Conservation (phyloP, 2,888 invertebrate species). For the Acleris literana region DNA sequence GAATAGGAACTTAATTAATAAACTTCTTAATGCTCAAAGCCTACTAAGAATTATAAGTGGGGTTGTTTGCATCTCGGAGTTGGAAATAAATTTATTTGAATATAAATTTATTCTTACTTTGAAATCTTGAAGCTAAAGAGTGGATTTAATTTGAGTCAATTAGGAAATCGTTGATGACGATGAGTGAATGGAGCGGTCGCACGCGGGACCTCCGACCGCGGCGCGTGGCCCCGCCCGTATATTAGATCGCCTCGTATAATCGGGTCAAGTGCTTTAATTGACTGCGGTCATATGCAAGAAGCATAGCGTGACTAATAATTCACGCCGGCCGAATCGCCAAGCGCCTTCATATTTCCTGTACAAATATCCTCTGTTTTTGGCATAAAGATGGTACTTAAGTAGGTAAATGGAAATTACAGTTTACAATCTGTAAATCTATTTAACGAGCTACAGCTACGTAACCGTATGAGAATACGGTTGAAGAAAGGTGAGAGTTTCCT, state of each 20-base stretch:
- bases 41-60: slow-evolving; percentile 29
- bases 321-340: slow-evolving; percentile 6
- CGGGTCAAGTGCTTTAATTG: slow-evolving; percentile 75
- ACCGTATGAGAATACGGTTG: too few relatives aligned
- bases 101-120: slow-evolving; percentile 16
- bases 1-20: slow-evolving; percentile 32
- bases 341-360: background rate
- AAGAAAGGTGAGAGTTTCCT: slow-evolving; percentile 6
- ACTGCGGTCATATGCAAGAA: slow-evolving; percentile 45
- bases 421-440: background rate
- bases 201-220: slow-evolving; percentile 52
- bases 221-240: slow-evolving; percentile 54
- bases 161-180: background rate
- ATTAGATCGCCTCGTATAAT: slow-evolving; percentile 54
- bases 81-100: slow-evolving; percentile 25
- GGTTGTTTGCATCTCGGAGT: slow-evolving; percentile 23
- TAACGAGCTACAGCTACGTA: background rate
- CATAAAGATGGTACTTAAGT: background rate
- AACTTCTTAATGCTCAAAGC: slow-evolving; percentile 29
- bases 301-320: slow-evolving; percentile 24
- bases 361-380: too few relatives aligned
- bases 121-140: slow-evolving; percentile 1
- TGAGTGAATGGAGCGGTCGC: background rate
- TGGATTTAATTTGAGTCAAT: background rate
- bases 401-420: background rate